Base-by-base conservation (phyloP, 2,888 invertebrate genomes). In the Agrochola macilenta region DNA sequence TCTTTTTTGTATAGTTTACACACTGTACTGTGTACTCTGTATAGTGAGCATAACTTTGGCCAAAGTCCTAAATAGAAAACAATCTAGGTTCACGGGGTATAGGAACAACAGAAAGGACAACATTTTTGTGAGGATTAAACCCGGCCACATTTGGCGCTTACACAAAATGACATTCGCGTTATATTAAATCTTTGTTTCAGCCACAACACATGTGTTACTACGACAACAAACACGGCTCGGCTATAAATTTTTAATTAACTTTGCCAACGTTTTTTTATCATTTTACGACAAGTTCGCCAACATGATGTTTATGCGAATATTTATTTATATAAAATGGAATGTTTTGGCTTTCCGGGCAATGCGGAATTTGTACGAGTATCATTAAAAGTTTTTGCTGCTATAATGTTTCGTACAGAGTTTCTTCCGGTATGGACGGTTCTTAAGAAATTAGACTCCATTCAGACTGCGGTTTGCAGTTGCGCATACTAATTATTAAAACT, bases 231-330 rank as follows among this genome's bases (percentile, higher is more conserved):
- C 82, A 82, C 76, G 58, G 77, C 39, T 49, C 75, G 54, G 73
- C 68, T 14, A 87, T 82, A 87, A 83, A 81, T 76, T 72, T 81
- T 83, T 86, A 85, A 85, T 85, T 85, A 86, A 80, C 83, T 80
- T 76, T 65, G 71, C 61, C 73, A 66, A 71, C 83, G 76, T 73
- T 80, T 81, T 80, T 84, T 71, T 70, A 78, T 63, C 49, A 79
- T 80, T 86, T 83, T 81, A 87, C 74, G 84, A 81, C 78, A 73
- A 70, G 61, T 76, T 84, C 60, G 68, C 71, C 52, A 66, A 64
- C 73, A 73, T 63, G 20, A 60, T 84, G 69, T 86, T 71, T 68
- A 73, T 66, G 75, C 79, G 65, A 83, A 86, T 85, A 85, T 78
- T 78, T 82, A 85, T 78, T 85, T 78, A 49, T 78, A 66, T 74